These are phyloP conservation scores for Apotomis betuletana DNA, from an alignment of 2,888 invertebrate genomes.

Conservation along the genomic window DNA sequence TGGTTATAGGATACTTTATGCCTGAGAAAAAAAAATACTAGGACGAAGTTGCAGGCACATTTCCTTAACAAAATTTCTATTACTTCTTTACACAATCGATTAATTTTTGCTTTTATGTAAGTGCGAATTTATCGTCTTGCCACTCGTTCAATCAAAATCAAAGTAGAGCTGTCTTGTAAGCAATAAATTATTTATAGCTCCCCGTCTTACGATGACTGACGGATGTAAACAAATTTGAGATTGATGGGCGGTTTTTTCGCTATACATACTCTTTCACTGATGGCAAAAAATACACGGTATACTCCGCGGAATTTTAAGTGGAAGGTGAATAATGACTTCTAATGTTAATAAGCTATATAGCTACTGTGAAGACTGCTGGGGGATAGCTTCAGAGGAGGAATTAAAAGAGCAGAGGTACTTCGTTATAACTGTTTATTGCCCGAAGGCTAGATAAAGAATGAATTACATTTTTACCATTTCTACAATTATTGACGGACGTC, in stretches of 20 bases:
- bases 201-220: constrained; percentile 37
- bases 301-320: neutral
- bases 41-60: neutral
- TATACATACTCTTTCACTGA: constrained; percentile 18
- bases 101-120: constrained; percentile 28
- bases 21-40: too few species aligned
- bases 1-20: too few species aligned
- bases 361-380: too few species aligned
- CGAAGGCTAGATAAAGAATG: too few species aligned
- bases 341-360: neutral
- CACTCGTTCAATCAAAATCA: constrained; percentile 22
- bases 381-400: too few species aligned
- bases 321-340: neutral
- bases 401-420: too few species aligned
- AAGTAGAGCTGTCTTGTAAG: constrained; percentile 34
- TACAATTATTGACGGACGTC: too few species aligned
- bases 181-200: constrained; percentile 36
- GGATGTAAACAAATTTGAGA: constrained; percentile 37
- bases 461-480: too few species aligned
- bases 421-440: too few species aligned
- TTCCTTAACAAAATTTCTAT: neutral
- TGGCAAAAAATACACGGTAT: constrained; percentile 2
- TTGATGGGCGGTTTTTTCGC: constrained; percentile 31
- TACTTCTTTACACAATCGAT: neutral
- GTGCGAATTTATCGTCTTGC: constrained; percentile 29